A percentile compares a stretch with the other conserved stretches of the same genome.
Conservation (phyloP, 2,797 vertebrate genomes). For the Mus minutoides region DNA sequence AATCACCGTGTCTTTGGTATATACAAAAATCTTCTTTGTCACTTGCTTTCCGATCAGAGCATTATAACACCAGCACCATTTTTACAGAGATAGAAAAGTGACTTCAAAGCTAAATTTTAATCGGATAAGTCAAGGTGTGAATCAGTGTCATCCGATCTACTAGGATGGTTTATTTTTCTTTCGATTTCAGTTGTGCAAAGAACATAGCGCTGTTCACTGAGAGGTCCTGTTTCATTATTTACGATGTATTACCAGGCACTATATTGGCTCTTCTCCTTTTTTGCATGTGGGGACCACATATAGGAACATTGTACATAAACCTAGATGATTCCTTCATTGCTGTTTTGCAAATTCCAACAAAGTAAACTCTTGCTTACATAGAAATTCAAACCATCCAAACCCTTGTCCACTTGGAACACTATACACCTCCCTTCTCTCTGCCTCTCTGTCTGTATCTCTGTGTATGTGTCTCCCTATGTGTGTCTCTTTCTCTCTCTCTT, state of each 20-base stretch:
- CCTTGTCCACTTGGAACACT: not conserved
- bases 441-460: not conserved
- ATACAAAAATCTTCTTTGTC: not conserved
- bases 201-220: not conserved
- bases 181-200: not conserved
- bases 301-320: not conserved
- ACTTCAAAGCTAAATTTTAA: not conserved
- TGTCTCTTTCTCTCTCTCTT: not conserved
- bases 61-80: not conserved
- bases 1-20: not conserved
- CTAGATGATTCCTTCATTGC: not conserved
- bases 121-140: not conserved
- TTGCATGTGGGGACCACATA: fast-evolving
- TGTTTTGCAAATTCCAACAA: not conserved
- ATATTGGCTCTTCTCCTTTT: not conserved
- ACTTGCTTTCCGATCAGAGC: not conserved
- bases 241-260: not conserved
- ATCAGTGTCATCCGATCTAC: not conserved
- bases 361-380: not conserved
- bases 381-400: not conserved
- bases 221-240: not conserved
- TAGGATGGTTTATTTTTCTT: not conserved
- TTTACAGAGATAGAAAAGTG: not conserved
- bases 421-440: no score
- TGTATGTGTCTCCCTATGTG: not conserved